A percentile compares a stretch with the other conserved stretches of the same genome.
Conservation (phyloP, 2,888 invertebrate genomes). For the Polydrusus tereticollis region DNA sequence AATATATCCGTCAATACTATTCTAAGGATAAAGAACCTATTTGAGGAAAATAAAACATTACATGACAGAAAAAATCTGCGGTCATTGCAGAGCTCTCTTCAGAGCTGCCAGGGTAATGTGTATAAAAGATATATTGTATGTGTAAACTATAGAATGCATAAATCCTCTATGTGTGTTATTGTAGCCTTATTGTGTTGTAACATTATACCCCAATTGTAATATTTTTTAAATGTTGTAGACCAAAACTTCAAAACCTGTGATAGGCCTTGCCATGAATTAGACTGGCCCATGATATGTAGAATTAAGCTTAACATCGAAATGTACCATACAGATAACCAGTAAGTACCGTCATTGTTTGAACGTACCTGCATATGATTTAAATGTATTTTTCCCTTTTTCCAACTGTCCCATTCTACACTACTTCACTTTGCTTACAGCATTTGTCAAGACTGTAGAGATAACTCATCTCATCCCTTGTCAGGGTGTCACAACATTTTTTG, state of each 20-base stretch:
- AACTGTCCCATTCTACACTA: not conserved
- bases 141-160: too few relatives aligned
- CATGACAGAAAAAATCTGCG: too few relatives aligned
- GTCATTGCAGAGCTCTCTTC: too few relatives aligned
- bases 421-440: conserved; percentile 66
- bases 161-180: too few relatives aligned
- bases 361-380: conserved; percentile 16
- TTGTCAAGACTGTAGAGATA: conserved; percentile 77
- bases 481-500: conserved; percentile 73
- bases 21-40: too few relatives aligned
- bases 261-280: conserved; percentile 81
- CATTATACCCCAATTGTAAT: not conserved
- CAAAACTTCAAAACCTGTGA: conserved; percentile 81
- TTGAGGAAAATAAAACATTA: too few relatives aligned
- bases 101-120: too few relatives aligned
- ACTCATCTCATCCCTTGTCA: conserved; percentile 63
- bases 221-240: conserved; percentile 72
- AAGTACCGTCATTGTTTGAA: conserved; percentile 61
- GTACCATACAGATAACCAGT: conserved; percentile 79
- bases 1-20: too few relatives aligned
- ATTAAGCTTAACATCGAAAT: conserved; percentile 81
- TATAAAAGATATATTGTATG: too few relatives aligned
- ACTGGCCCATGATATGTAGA: conserved; percentile 85
- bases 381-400: too few relatives aligned
- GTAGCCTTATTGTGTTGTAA: too few relatives aligned